Evolutionary conservation across 2,797 vertebrate species (phyloP).

Genomic region (Sebastes steindachneri): DNA sequence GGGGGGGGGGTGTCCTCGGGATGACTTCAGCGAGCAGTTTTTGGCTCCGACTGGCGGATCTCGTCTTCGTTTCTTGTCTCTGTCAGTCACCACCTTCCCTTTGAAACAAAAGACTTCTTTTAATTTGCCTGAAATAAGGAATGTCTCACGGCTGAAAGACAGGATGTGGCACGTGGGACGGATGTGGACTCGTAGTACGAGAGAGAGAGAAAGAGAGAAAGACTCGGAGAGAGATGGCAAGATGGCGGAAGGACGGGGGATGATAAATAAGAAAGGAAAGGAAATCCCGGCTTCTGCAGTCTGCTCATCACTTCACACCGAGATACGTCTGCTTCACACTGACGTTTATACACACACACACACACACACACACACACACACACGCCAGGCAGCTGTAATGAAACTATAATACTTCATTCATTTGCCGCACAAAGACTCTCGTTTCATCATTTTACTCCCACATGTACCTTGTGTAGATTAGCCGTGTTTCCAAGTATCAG

Average conservation of each 20-base stretch:
- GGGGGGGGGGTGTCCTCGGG: conserved; percentile 8
- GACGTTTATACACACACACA: background rate
- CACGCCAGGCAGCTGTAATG: background rate
- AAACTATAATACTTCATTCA: background rate
- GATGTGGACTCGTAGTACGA: conserved; percentile 27
- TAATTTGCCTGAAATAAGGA: conserved; percentile 17
- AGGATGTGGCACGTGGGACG: background rate
- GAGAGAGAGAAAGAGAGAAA: background rate
- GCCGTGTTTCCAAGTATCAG: too few species aligned
- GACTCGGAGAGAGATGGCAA: background rate
- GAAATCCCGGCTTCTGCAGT: conserved; percentile 12
- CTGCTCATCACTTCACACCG: conserved; percentile 48
- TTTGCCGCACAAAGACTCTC: background rate
- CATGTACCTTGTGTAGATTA: too few species aligned
- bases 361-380: background rate
- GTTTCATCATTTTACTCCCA: background rate
- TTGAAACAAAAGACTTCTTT: conserved; percentile 46
- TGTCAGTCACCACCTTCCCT: conserved; percentile 34
- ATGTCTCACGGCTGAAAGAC: background rate
- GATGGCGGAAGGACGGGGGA: conserved; percentile 12
- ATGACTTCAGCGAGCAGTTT: conserved; percentile 28
- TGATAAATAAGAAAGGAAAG: conserved; percentile 29
- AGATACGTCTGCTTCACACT: conserved; percentile 27
- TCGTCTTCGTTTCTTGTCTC: conserved; percentile 15
- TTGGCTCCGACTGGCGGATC: background rate